These are phyloP conservation scores for Pycnonotus jocosus DNA, from an alignment of 2,113 vertebrate genomes.

Conservation along the genomic window DNA sequence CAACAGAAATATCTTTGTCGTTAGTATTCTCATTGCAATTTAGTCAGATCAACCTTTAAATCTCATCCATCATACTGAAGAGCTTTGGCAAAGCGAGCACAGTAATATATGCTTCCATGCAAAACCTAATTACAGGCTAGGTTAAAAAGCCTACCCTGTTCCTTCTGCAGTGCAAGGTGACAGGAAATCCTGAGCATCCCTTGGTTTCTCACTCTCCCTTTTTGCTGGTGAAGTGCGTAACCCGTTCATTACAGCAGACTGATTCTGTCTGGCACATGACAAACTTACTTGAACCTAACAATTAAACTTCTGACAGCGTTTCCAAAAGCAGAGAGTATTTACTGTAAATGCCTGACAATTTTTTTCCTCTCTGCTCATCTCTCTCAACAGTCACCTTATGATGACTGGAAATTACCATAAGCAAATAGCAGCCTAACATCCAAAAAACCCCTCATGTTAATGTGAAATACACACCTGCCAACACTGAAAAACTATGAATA, in stretches of 20 bases:
- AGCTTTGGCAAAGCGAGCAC: constrained; percentile 52
- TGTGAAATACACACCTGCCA: constrained; percentile 56
- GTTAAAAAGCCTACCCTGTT: constrained; percentile 32
- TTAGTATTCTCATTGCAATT: constrained; percentile 54
- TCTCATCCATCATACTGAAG: constrained; percentile 57
- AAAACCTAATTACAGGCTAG: constrained; percentile 56
- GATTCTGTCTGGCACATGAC: constrained; percentile 65
- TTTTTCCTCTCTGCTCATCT: constrained; percentile 47
- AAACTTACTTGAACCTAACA: constrained; percentile 64
- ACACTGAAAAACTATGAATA: constrained; percentile 6
- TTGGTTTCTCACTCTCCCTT: constrained; percentile 57
- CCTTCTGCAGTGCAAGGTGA: constrained; percentile 55
- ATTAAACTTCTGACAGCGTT: constrained; percentile 61
- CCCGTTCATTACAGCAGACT: constrained; percentile 50
- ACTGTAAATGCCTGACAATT: constrained; percentile 64
- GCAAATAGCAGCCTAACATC: constrained; percentile 58
- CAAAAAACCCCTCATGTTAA: constrained; percentile 37
- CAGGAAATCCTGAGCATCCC: constrained; percentile 43
- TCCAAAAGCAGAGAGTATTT: constrained; percentile 64
- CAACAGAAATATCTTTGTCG: constrained; percentile 52
- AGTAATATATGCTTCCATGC: constrained; percentile 58
- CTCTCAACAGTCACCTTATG: constrained; percentile 54
- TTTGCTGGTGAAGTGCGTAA: constrained; percentile 39
- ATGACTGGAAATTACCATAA: constrained; percentile 66
- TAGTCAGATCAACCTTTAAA: constrained; percentile 54